Percentiles rank a stretch among this genome's conserved stretches.
phyloP scores from a whole-genome alignment of 2,113 vertebrate species.

The Sinocyclocheilus grahami region DNA sequence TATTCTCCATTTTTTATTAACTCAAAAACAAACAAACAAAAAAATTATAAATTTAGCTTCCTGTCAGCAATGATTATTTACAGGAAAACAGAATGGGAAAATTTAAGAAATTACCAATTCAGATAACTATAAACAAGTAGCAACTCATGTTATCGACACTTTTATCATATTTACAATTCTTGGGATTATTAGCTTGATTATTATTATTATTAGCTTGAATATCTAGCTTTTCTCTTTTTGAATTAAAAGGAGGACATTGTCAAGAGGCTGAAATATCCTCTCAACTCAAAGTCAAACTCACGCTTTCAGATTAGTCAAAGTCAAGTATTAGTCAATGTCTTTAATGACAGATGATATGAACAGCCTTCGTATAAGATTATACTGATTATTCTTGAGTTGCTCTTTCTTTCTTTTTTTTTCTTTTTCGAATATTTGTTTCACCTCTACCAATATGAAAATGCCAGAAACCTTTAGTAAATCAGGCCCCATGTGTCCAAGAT shows the following conservation, averaged over 20 bases:
- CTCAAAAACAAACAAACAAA: too few species aligned
- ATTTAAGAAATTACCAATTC: background rate
- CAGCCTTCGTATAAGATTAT: background rate
- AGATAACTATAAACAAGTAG: background rate
- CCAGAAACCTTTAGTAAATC: background rate
- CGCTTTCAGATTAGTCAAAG: background rate
- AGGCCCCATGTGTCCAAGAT: slow-evolving; percentile 2
- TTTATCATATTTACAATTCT: background rate
- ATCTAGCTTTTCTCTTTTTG: background rate
- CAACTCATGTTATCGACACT: background rate
- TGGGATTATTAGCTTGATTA: background rate
- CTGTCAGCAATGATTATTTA: background rate
- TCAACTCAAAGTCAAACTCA: background rate
- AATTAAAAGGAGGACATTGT: background rate
- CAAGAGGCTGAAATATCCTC: background rate
- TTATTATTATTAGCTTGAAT: background rate
- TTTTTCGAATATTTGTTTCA: background rate
- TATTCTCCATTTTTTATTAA: background rate
- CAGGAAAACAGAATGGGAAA: background rate
- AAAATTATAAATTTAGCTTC: background rate
- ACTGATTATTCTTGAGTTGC: background rate
- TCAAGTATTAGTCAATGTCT: background rate
- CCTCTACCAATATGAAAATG: slow-evolving; percentile 1
- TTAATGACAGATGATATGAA: slow-evolving; percentile 7
- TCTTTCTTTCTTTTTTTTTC: background rate